Conservation (phyloP, 2,797 vertebrate species). For the Argya squamiceps region DNA sequence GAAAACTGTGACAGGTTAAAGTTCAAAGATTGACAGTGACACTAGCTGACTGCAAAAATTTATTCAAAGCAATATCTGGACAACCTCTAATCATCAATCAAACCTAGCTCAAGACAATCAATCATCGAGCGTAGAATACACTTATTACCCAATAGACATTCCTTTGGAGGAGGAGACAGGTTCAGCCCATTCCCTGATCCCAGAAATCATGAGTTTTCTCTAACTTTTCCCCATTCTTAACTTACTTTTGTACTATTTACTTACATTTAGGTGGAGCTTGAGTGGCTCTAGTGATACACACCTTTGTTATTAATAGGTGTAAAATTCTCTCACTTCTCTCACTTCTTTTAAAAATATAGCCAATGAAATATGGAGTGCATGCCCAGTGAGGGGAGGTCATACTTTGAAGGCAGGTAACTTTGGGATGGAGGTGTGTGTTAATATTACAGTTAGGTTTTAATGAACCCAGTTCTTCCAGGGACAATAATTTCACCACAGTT, state of each 20-base stretch:
- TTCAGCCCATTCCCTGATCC: not conserved
- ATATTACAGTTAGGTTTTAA: not conserved
- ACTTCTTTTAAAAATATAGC: not conserved
- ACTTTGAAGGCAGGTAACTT: not conserved
- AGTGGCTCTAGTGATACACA: not conserved
- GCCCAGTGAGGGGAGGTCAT: accelerated
- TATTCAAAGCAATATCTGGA: not conserved
- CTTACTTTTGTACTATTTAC: not conserved
- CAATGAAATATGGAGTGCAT: not conserved
- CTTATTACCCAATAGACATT: not conserved
- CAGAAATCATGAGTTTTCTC: not conserved
- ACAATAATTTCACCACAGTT: not conserved
- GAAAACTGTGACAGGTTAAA: not conserved
- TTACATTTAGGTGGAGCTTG: not conserved
- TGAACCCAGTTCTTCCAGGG: not conserved
- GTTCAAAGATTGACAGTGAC: not conserved
- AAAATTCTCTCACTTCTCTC: not conserved
- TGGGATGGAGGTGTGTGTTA: not conserved
- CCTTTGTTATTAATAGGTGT: not conserved
- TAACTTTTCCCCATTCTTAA: not conserved
- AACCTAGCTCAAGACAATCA: not conserved
- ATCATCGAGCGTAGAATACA: accelerated
- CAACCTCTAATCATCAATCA: not conserved
- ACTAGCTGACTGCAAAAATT: not conserved
- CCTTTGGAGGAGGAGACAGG: not conserved